Base-by-base conservation (phyloP, 2,888 invertebrate species). In the Muschampia plurimacula region DNA sequence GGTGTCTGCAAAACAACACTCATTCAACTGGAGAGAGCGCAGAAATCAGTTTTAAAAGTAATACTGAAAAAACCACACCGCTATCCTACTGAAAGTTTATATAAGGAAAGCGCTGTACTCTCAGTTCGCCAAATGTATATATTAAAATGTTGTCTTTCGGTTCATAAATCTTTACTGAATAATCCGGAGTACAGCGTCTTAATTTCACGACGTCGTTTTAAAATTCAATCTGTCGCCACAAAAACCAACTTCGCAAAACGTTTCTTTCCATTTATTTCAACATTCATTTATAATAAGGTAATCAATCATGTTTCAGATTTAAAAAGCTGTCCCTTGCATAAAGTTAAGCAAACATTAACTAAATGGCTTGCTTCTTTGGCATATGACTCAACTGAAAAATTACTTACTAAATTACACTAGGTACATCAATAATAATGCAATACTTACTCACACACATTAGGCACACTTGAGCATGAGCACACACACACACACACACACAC, bases 61-160 rank as follows among this genome's bases (percentile, higher is more conserved):
- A 57, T 28, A 28, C 57, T 57, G n/a, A 57, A 57, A 57, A 57
- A 57, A 57, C 28, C 57, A 22, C 22, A 57, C 57, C 22, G 57
- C 8, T 57, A 57, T 57, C 28, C 57, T 3, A 57, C 9, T 57
- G 28, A 7, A 57, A 22, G 22, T 22, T 22, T 22, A 57, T 57
- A 57, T 57, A 59, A 32, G 13, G 28, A 59, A 59, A 5, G 59
- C 28, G 59, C 0, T 10, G 22, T 59, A 12, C 59, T 59, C 28
- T 12, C 59, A 59, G 59, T 59, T 59, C 59, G 59, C 28, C n/a
- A 59, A 32, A 9, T 59, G 4, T 59, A 28, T 13, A 28, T 59
- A 28, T 9, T 59, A 28, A 59, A 59, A 59, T 28, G 12, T 10
- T 59, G 59, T 28, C 59, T 59, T 12, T 59, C 13, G 12, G 32